These are phyloP conservation scores for Ephestia elutella DNA, from an alignment of 1,140 invertebrate species.

Conservation along the genomic window DNA sequence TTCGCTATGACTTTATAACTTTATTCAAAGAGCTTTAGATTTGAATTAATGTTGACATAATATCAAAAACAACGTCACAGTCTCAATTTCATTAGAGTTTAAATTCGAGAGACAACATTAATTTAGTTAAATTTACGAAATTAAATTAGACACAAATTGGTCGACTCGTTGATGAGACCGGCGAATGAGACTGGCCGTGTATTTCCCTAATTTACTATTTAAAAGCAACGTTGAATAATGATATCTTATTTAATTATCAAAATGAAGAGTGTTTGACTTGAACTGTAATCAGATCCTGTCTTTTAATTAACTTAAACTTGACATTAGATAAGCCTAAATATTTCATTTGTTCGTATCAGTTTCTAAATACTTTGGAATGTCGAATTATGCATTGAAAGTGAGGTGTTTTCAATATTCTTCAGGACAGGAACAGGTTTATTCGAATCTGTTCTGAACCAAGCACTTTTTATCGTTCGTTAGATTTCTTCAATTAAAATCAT, in stretches of 20 bases:
- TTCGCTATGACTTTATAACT: no score
- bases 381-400: no score
- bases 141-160: slow-evolving; percentile 25
- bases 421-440: no score
- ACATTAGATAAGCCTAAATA: background rate
- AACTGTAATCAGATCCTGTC: slow-evolving; percentile 43
- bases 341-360: no score
- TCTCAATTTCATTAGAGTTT: background rate
- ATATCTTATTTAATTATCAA: slow-evolving; percentile 59
- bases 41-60: slow-evolving; percentile 12
- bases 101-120: slow-evolving; percentile 11
- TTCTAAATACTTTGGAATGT: no score
- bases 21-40: no score
- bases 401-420: no score
- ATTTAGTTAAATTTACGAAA: slow-evolving; percentile 23
- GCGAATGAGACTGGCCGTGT: slow-evolving; percentile 16
- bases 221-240: slow-evolving; percentile 35
- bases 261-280: slow-evolving; percentile 40
- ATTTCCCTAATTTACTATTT: slow-evolving; percentile 44
- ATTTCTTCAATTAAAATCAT: no score
- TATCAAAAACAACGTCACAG: background rate
- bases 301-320: slow-evolving; percentile 41
- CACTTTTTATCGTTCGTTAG: no score
- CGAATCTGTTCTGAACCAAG: no score
- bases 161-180: slow-evolving; percentile 5